Evolutionary conservation across 2,888 invertebrate genomes (phyloP), one percentile per base, ranked within the genome.

Genomic region (Drosophila mimica): DNA sequence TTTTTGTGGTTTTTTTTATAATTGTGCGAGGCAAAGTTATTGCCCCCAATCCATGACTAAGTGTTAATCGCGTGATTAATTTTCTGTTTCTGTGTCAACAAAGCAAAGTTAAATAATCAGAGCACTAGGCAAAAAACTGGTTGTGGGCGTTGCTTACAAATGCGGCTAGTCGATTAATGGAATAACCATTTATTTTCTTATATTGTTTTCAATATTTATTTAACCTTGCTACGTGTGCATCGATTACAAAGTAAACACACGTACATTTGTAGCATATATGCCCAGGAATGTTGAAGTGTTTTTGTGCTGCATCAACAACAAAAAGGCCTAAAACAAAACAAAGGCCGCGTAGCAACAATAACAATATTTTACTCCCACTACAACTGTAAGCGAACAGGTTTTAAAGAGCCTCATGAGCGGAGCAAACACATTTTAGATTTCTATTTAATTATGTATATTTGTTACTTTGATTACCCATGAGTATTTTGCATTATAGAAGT

Each of bases 191-290:
- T 79, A 70, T 78, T 80, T 76, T 62, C 17, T 4, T 4, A 20
- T 13, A 43, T 20, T 25, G 2, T 46, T 34, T 56, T 58, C 68
- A 57, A 70, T 66, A 54, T 43, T 58, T 65, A 58, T 56, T 87
- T 76, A 81, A 87, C 89, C 84, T 84, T 79, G 88, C 76, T 71
- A 70, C 66, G 83, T 81, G 82, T 83, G 87, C 82, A 79, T 69
- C 66, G 72, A 72, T 70, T 70, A 72, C 58, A 83, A 78, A 76
- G 8, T 70, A 63, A 73, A 76, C 62, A 58, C 65, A 79, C 68
- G 65, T 69, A 70, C 51, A 63, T 13, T 7, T 20, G 28, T n/a
- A 40, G 46, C 25, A 46, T 15, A 46, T 4, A 36, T 48, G 40
- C 64, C 51, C 34, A 59, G 46, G 51, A 69, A 77, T 79, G 70